Base-by-base conservation (phyloP, 92 coral and sea anemone species). In the Diadumene lineata region DNA sequence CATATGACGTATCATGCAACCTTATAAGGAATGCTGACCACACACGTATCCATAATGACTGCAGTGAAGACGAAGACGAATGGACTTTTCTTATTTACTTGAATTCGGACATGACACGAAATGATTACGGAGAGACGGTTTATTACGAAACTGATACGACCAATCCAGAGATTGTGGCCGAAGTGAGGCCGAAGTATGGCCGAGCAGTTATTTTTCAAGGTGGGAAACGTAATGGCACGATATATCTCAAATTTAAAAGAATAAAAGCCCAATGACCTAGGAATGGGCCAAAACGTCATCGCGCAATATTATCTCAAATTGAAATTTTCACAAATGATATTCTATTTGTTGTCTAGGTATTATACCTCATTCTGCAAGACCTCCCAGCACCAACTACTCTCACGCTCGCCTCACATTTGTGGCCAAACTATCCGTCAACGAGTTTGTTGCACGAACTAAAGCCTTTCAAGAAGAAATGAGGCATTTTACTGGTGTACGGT, bases 101-200 rank as follows among this genome's bases (percentile, higher is more conserved):
- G 23, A 96, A 92, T 27, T 91, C 99, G 28, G 79, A 89, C 79
- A 92, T 97, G 99, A 86, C 90, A 0, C 81, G 84, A 64, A 92
- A 96, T 50, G 92, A 96, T 83, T 96, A 96, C 72, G 99, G 99
- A n/a, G 99, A 96, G 84, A 96, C 99, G 2, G 99, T 86, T 1
- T 96, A 86, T 57, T 96, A 96, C 72, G 99, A 96, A 81, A 33
- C 72, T 43, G 85, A 89, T 76, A 90, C 85, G 19, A 89, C 82
- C 31, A 75, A 96, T 28, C 93, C 93, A 6, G 99, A 96, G 77
- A 96, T 96, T 62, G 79, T 88, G 43, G 89, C 99, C 2, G 97
- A 96, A 78, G 89, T 96, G 32, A 80, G 93, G 50, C 99, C 99
- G 58, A 96, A 92, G 67, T 96, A 96, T 77, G 99, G 99, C 43